Evolutionary conservation across 1,140 invertebrate species (phyloP).

Genomic region (Monomorium pharaonis): DNA sequence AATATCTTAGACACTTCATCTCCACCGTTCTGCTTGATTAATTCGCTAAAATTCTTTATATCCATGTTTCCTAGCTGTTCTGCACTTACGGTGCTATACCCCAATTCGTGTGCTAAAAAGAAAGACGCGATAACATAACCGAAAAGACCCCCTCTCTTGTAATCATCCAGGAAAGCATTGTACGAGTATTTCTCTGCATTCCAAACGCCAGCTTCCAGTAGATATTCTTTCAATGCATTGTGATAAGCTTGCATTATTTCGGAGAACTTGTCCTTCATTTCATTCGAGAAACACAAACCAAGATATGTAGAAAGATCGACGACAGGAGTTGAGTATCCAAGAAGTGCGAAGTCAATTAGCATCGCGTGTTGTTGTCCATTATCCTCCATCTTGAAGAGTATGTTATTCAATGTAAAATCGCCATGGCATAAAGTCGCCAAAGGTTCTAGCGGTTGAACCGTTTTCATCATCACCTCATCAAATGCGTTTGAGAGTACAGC

Average conservation of each 20-base stretch:
- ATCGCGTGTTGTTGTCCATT: constrained; percentile 67
- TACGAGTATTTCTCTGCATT: constrained; percentile 69
- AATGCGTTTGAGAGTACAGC: constrained; percentile 45
- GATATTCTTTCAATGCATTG: constrained; percentile 53
- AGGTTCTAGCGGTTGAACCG: constrained; percentile 65
- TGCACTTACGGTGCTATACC: neutral
- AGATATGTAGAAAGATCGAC: constrained; percentile 82
- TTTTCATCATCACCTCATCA: constrained; percentile 37
- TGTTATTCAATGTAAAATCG: constrained; percentile 81
- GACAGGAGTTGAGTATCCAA: constrained; percentile 78
- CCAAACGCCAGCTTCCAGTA: constrained; percentile 59
- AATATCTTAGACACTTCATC: constrained; percentile 66
- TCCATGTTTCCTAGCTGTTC: neutral
- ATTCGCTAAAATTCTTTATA: accelerated
- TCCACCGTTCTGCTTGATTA: constrained; percentile 26
- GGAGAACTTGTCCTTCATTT: constrained; percentile 65
- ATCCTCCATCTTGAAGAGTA: constrained; percentile 72
- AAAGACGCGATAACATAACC: constrained; percentile 76
- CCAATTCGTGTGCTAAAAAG: constrained; percentile 73
- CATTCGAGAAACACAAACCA: constrained; percentile 73
- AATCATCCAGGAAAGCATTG: constrained; percentile 76
- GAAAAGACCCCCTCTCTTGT: constrained; percentile 72
- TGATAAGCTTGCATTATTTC: constrained; percentile 79
- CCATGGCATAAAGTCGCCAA: constrained; percentile 81
- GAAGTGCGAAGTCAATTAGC: constrained; percentile 82